Conservation (phyloP, 2,888 invertebrate genomes). For the Dasypolia templi region DNA sequence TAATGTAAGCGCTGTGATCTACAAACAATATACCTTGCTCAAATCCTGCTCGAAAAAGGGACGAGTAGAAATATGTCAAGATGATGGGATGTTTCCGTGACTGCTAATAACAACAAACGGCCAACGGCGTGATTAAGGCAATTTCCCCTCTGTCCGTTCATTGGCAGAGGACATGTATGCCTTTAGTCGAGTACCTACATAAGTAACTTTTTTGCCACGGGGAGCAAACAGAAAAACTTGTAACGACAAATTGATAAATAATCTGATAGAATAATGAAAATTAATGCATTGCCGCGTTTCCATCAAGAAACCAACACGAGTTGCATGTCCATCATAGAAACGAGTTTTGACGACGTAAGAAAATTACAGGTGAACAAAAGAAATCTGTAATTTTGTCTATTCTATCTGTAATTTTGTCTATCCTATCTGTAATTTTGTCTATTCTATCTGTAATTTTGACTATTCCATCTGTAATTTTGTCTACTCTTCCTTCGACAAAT, state of each 20-base stretch:
- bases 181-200: constrained; percentile 14
- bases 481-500: too few relatives aligned
- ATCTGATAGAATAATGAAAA: not conserved
- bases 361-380: too few relatives aligned
- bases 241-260: not conserved
- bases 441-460: too few relatives aligned
- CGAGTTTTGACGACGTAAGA: too few relatives aligned
- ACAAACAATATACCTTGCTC: not conserved
- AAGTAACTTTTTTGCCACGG: not conserved
- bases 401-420: too few relatives aligned
- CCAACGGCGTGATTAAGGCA: constrained; percentile 47
- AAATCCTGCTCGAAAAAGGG: constrained; percentile 25
- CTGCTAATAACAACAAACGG: constrained; percentile 56
- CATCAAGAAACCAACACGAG: not conserved
- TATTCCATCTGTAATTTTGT: too few relatives aligned
- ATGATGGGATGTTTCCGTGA: constrained; percentile 36
- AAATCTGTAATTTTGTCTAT: too few relatives aligned
- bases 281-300: not conserved
- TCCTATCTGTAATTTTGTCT: too few relatives aligned
- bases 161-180: constrained; percentile 33
- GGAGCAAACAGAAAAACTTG: not conserved
- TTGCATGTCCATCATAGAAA: too few relatives aligned
- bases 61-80: constrained; percentile 37
- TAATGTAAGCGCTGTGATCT: not conserved
- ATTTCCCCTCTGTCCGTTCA: constrained; percentile 42